Base-by-base conservation (phyloP, 1,140 invertebrate species). In the Nasonia giraulti region DNA sequence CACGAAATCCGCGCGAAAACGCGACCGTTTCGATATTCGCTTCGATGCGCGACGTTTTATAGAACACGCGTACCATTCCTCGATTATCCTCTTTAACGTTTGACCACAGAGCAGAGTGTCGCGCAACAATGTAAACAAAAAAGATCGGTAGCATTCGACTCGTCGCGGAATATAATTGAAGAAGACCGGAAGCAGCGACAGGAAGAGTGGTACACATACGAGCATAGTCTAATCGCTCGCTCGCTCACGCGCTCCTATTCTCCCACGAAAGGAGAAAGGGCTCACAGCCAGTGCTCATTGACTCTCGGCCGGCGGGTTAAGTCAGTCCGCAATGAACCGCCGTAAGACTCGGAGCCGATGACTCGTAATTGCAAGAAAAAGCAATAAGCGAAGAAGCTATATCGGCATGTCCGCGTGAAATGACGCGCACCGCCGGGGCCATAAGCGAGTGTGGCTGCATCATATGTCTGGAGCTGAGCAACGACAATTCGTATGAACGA, bases 401-500 rank as follows among this genome's bases (percentile, higher is more conserved):
- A 40, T 17, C 5, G 3, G 33, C 2, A 73, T 73, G 69, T 37
- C 27, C 8, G 10, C 4, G 12, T 83, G 85, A 83, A 40, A 87
- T 86, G 87, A 85, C 82, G n/a, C 68, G 50, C 40, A 75, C 81
- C 62, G 90, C 89, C 86, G 44, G 40, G 82, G 83, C 79, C 27
- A 27, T 27, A 23, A 84, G 86, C 82, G 82, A 89, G 37, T 95
- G 95, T 89, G 91, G 90, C 78, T 95, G 95, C 90, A 92, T 94
- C 87, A 90, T 95, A 86, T 95, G 95, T 87, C 92, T 93, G 79
- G 94, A 95, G 88, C 89, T 95, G 83, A 93, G 92, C 62, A 27
- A 23, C 40, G 5, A 10, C 33, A 68, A 33, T 55, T 83, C 86
- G n/a, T 66, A 83, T 75, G 84, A 84, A 82, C 33, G 11, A 78